Percentiles rank a stretch among this genome's conserved stretches.
Conservation (phyloP, 2,797 vertebrate species). For the Siniperca scherzeri region DNA sequence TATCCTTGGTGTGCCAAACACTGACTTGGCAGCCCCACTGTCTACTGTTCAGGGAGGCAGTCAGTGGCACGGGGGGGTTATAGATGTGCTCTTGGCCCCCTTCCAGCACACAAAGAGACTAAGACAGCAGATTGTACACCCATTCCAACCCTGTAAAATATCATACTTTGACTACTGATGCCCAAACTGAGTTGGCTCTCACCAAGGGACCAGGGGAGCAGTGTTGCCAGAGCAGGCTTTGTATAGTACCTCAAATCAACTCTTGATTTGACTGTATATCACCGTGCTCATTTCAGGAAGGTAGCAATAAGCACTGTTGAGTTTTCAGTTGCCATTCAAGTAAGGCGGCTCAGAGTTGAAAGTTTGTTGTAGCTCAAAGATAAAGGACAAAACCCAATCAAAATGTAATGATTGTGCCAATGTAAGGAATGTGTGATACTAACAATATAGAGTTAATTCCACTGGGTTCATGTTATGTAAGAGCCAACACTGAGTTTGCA, state of each 20-base stretch:
- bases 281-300: conserved; percentile 3
- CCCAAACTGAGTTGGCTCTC: conserved; percentile 52
- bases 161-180: conserved; percentile 56
- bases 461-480: conserved; percentile 11
- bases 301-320: background rate
- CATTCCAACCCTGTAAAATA: conserved; percentile 58
- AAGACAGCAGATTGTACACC: conserved; percentile 62
- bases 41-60: conserved; percentile 59
- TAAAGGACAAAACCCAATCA: background rate
- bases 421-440: background rate
- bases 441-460: conserved; percentile 16
- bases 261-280: conserved; percentile 51
- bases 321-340: conserved; percentile 2
- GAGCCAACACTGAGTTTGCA: conserved; percentile 7
- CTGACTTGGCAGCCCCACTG: conserved; percentile 69
- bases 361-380: conserved; percentile 10
- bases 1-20: conserved; percentile 70
- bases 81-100: conserved; percentile 67
- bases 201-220: conserved; percentile 7
- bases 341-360: background rate
- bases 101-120: conserved; percentile 66
- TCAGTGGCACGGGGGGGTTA: conserved; percentile 58
- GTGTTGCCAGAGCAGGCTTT: conserved; percentile 35
- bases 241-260: conserved; percentile 37
- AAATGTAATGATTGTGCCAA: background rate